Conservation (phyloP, 1,140 invertebrate genomes). For the Drosophila biarmipes region DNA sequence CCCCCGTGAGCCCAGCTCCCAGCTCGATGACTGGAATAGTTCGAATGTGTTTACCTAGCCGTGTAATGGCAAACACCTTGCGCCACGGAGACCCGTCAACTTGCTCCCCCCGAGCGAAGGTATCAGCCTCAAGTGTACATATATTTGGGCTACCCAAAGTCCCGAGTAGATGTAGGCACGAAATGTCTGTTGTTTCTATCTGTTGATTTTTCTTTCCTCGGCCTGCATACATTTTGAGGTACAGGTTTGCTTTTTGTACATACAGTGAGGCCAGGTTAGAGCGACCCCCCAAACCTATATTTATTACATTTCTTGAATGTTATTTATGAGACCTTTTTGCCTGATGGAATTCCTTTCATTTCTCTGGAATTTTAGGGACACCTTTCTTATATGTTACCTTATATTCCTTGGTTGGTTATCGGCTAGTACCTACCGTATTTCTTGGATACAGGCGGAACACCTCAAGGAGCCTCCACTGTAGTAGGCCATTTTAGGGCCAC, state of each 20-base stretch:
- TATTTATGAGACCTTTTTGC: not conserved
- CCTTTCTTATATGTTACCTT: too few species aligned
- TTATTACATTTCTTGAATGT: too few species aligned
- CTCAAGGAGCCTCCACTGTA: not conserved
- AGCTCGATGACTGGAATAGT: not conserved
- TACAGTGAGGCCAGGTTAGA: constrained; percentile 3
- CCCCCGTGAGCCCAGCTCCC: not conserved
- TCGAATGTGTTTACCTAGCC: constrained; percentile 32
- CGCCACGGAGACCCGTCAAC: constrained; percentile 28
- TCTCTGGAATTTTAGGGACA: too few species aligned
- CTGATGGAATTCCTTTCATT: too few species aligned
- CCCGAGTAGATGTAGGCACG: not conserved
- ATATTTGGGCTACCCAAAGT: constrained; percentile 20
- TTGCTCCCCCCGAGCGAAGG: constrained; percentile 18
- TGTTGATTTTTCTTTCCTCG: constrained; percentile 48
- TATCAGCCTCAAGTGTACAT: constrained; percentile 12
- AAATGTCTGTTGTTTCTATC: constrained; percentile 36
- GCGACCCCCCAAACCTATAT: not conserved
- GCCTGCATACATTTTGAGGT: constrained; percentile 34
- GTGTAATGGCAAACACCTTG: constrained; percentile 46
- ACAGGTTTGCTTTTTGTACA: constrained; percentile 21
- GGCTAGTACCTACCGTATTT: too few species aligned
- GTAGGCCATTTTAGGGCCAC: constrained; percentile 67
- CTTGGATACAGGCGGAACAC: too few species aligned
- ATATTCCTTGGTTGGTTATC: too few species aligned